Evolutionary conservation across 2,888 invertebrate genomes (phyloP), one percentile per base, ranked within the genome.

Genomic region (Acleris holmiana): DNA sequence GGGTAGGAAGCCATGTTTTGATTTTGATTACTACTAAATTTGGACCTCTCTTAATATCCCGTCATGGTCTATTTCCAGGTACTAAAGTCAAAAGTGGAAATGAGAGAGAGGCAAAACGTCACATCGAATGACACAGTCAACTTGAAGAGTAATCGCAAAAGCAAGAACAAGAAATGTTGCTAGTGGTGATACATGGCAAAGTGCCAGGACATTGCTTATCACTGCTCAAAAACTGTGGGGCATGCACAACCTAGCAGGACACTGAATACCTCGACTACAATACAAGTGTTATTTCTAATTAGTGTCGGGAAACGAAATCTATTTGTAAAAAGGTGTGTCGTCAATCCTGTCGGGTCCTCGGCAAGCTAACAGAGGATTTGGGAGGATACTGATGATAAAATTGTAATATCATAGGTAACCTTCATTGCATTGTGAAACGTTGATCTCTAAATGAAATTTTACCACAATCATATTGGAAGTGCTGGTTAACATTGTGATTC

Each of bases 51-150:
- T 47, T 18, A 50, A 17, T 4, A 13, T 25, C 4, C 3, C 15
- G 8, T 54, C 17, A 44, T 50, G 17, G 23, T 53, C 44, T 55
- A n/a, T 23, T 94, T 95, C 73, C 95, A 97, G 94, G 98, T 98
- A 74, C 93, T 98, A 85, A 94, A 95, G 83, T 96, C 96, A 69
- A 98, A 98, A 93, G 94, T 96, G 86, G 96, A 96, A 86, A 94
- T 95, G 92, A 95, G 95, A 82, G 96, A 96, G 84, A 92, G 96
- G 79, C 96, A 96, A 87, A 94, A 94, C 73, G 93, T 93, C 25
- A 86, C 88, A 75, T 94, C 95, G 71, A 95, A 94, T 76, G 96
- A 96, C 80, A 95, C 95, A 65, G 96, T 97, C 67, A 95, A 96
- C 89, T 86, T 96, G 83, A 93, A 95, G 76, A 95, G 94, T 90